These are phyloP conservation scores for Uropetala carovei DNA, from an alignment of 2,888 invertebrate species.

Conservation along the genomic window DNA sequence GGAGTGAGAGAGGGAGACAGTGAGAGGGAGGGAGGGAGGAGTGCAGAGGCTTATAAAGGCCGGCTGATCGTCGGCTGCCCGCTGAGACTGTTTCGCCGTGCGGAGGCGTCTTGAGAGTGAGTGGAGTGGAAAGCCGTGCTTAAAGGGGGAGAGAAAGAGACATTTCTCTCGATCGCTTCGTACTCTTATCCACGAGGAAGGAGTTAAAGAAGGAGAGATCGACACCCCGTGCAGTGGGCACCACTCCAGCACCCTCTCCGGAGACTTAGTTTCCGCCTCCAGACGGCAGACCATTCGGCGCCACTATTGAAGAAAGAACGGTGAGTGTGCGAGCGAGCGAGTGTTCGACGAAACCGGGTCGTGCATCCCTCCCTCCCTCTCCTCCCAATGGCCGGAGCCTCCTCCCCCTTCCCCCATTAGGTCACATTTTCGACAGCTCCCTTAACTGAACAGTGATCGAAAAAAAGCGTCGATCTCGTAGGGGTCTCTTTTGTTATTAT, in stretches of 20 bases:
- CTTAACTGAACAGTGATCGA: no score
- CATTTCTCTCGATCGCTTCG: neutral
- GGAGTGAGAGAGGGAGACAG: neutral
- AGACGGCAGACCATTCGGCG: neutral
- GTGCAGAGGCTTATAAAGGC: neutral
- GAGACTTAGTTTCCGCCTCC: neutral
- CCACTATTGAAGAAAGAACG: neutral
- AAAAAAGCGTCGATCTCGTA: no score
- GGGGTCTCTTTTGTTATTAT: no score
- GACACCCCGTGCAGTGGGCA: neutral
- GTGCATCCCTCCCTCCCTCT: neutral
- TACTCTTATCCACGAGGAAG: neutral
- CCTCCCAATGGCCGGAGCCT: neutral
- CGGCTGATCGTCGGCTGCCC: constrained; percentile 23
- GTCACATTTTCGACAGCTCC: no score
- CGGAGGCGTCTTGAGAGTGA: constrained; percentile 23
- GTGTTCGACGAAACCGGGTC: neutral
- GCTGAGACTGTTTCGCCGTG: constrained; percentile 32
- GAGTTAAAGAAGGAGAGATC: neutral
- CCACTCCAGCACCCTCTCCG: constrained; percentile 12
- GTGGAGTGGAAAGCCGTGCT: constrained; percentile 1
- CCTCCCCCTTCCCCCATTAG: no score
- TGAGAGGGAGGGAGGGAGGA: constrained; percentile 12
- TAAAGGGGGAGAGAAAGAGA: neutral
- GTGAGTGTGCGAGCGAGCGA: neutral